phyloP scores from a whole-genome alignment of 2,113 vertebrate species.

The Cricetomys ansorgei region DNA sequence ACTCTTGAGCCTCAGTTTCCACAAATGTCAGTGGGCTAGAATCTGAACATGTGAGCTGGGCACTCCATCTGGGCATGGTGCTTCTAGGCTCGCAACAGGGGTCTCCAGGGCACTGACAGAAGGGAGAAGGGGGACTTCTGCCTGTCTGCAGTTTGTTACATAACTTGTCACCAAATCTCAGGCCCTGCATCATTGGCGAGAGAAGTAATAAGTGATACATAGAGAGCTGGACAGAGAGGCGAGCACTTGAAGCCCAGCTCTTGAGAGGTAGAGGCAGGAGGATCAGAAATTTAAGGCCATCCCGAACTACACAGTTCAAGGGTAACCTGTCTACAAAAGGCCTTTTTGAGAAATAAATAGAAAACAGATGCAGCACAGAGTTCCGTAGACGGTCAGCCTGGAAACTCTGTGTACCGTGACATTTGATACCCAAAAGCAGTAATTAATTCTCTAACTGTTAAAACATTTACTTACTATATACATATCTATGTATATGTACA shows the following conservation, averaged over 20 bases:
- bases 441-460: not conserved
- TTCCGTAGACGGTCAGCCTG: slow-evolving; percentile 15
- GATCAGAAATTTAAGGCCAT: not conserved
- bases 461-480: not conserved
- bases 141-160: not conserved
- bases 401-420: not conserved
- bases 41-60: not conserved
- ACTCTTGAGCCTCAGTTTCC: not conserved
- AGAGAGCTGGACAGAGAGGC: not conserved
- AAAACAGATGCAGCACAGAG: not conserved
- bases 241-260: not conserved
- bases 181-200: not conserved
- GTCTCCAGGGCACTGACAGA: not conserved
- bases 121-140: not conserved
- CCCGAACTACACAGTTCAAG: not conserved
- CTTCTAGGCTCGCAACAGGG: not conserved
- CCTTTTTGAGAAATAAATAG: no score
- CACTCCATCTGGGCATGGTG: not conserved
- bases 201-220: not conserved
- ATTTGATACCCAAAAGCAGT: not conserved
- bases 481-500: not conserved
- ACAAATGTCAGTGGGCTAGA: not conserved
- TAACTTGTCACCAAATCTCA: not conserved
- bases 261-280: not conserved
- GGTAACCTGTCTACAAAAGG: no score